Percentiles rank a stretch among this genome's conserved stretches.
Evolutionary conservation across 2,113 vertebrate species (phyloP).

Genomic region (Dicaeum eximium): DNA sequence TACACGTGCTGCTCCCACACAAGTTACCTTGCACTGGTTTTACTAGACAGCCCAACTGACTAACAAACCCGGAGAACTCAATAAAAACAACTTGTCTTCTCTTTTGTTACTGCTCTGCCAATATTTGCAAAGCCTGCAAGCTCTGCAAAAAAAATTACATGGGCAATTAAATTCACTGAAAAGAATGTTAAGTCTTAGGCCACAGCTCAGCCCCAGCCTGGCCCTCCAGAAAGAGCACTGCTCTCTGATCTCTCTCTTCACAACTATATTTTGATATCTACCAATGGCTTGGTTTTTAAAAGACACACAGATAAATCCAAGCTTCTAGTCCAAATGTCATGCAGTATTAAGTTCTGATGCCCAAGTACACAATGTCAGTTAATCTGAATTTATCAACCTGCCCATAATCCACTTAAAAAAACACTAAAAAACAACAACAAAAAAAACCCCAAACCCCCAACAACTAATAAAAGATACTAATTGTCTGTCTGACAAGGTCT

Average conservation of each 20-base stretch:
- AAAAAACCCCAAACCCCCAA: too few relatives aligned
- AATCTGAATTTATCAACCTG: constrained; percentile 4
- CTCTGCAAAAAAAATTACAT: background rate
- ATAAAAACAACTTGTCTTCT: background rate
- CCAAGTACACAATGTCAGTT: background rate
- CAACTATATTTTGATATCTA: background rate
- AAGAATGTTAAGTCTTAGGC: background rate
- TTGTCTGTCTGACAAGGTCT: background rate
- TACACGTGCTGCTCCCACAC: background rate
- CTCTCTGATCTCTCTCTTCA: background rate
- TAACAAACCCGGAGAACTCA: background rate
- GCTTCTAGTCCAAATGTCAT: constrained; percentile 28
- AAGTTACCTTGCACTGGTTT: background rate
- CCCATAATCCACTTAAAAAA: background rate
- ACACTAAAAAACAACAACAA: too few relatives aligned
- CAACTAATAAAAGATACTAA: background rate
- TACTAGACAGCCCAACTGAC: background rate
- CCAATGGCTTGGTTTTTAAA: background rate
- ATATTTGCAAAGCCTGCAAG: background rate
- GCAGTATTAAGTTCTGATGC: constrained; percentile 1
- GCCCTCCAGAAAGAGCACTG: background rate
- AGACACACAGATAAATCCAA: background rate
- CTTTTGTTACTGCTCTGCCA: background rate
- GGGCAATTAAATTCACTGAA: background rate
- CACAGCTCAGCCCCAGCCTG: background rate